Evolutionary conservation across 1,140 invertebrate genomes (phyloP), one percentile per base, ranked within the genome.

Genomic region (Bombus vancouverensis): DNA sequence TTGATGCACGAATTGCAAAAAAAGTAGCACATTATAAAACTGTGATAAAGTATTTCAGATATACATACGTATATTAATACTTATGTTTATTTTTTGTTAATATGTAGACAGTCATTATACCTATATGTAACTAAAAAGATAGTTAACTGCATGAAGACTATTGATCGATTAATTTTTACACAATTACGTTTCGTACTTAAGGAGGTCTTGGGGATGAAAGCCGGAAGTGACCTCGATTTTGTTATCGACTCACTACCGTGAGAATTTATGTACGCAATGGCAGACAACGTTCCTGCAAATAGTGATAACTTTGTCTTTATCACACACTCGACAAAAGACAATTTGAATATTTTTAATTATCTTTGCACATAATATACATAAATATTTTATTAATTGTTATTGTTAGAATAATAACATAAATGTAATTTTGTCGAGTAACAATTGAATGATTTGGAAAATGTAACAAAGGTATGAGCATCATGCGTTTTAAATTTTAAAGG

Each of bases 171-270:
- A 53, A 62, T 74, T 72, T 81, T 47, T 42, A 8, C 62, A 47
- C 22, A 37, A 82, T 82, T 75, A 47, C 39, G n/a, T 37, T 18
- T 65, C 3, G 8, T 39, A 25, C 68, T 47, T 39, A 66, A 81
- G 42, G 57, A 71, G n/a, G 37, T 32, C 76, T 42, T 66, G 12
- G 13, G 62, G 65, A 79, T 57, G 81, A 77, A 88, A 76, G 81
- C 87, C 84, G 87, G 87, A 88, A 86, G 39, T 77, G 74, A 81
- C 80, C 84, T 78, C 71, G 75, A 86, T 86, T 75, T 86, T 70
- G 71, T 79, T 76, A 82, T 70, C 72, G 53, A 70, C 59, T 82
- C 65, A 44, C 73, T 75, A 75, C 73, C 71, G 72, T 82, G 85
- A n/a, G 80, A 86, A 79, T 84, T n/a, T 34, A 3, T 34, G 25